Base-by-base conservation (phyloP, 2,888 invertebrate genomes). In the Lysandra coridon region DNA sequence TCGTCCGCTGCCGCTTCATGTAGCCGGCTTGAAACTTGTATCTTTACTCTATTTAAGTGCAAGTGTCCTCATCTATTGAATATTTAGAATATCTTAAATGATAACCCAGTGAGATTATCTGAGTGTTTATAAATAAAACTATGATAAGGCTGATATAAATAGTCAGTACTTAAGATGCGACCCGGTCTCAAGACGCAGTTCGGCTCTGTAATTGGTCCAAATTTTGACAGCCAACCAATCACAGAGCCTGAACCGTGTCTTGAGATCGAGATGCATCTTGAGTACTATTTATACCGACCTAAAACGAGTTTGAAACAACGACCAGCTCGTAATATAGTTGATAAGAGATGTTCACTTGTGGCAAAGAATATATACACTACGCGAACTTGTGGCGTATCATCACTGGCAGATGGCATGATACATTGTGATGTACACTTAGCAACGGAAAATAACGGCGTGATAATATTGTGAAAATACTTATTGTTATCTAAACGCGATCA, bases 391-490 rank as follows among this genome's bases (percentile, higher is more conserved):
- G 30, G 64, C 12, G 3, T 3, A 1, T 64, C 12, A 64, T 64
- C 64, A 12, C 30, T 12, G 10, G 23, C 64, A 12, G 64, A 62
- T 62, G 62, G 62, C 62, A 69, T 37, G 69, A 69, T 69, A 69
- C 69, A 69, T 69, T 69, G 69, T 69, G 69, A 4, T 69, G 14
- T 69, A 14, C 17, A 37, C 69, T 12, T 37, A 37, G 69, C 14
- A 69, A 69, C 69, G 69, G 69, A 69, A 69, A 69, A 37, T 69
- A 33, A 33, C 69, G 69, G 3, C 69, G 69, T 69, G 33, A 69
- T 37, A 69, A 69, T 12, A 37, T 14, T 69, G 69, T 37, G 69
- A 12, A 37, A 69, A 69, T 14, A 69, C 69, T 69, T 37, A 37
- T 69, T 69, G 69, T 69, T 69, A 69, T 69, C 14, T 69, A 30